These are phyloP conservation scores for Amphimallon solstitiale DNA, from an alignment of 2,888 invertebrate species.

Conservation along the genomic window DNA sequence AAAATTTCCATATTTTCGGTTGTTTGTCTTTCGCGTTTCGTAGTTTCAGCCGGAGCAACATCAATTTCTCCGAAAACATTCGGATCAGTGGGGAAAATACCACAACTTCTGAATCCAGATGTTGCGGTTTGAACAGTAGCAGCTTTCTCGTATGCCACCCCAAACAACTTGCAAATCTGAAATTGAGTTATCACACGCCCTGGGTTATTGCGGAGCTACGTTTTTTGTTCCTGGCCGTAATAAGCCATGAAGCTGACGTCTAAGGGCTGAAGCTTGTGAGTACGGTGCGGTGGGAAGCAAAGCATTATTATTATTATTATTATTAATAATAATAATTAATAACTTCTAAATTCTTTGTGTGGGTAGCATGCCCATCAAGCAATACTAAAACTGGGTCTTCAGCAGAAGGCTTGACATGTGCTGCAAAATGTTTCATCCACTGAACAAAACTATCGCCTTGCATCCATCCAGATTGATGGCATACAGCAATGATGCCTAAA, in stretches of 20 bases:
- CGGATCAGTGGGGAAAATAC: no score
- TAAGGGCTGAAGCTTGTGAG: conserved; percentile 54
- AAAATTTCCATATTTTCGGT: no score
- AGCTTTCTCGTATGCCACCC: conserved; percentile 49
- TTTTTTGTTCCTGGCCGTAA: conserved; percentile 50
- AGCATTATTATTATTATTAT: conserved; percentile 53
- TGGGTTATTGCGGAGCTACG: conserved; percentile 50
- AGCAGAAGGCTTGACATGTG: neutral
- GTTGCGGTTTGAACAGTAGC: conserved; percentile 47
- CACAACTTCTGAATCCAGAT: conserved; percentile 46
- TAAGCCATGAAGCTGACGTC: conserved; percentile 51
- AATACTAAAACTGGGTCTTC: neutral
- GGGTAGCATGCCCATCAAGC: conserved; percentile 47
- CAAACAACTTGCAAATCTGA: conserved; percentile 50
- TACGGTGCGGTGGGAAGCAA: conserved; percentile 55
- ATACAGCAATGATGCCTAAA: neutral
- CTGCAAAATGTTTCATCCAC: conserved; percentile 6
- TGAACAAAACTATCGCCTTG: conserved; percentile 7
- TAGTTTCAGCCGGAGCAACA: no score
- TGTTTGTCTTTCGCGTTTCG: no score
- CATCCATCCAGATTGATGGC: conserved; percentile 1
- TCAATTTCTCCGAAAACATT: no score
- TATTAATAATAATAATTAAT: conserved; percentile 43
- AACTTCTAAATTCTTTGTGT: conserved; percentile 30
- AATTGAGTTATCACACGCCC: conserved; percentile 51